Percentiles rank a stretch among this genome's conserved stretches.
Evolutionary conservation across 2,888 invertebrate genomes (phyloP).

Genomic region (Melieria omissa): DNA sequence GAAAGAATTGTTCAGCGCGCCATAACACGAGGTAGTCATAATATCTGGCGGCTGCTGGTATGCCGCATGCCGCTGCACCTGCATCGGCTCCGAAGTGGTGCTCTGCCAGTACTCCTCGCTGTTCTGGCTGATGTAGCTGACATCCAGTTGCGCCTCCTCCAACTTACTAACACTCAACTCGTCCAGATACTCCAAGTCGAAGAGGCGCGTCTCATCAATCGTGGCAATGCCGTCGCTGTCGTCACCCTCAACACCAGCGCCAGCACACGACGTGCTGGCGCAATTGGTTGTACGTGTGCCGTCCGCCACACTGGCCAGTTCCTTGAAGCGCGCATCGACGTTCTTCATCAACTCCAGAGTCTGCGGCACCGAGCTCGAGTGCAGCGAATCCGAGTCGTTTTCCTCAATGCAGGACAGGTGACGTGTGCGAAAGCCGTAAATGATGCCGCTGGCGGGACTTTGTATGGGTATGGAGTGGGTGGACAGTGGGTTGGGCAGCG

Average conservation of each 20-base stretch:
- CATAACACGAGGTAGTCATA: conserved; percentile 67
- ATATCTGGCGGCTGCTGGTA: conserved; percentile 58
- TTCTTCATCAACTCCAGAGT: conserved; percentile 62
- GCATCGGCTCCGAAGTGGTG: conserved; percentile 50
- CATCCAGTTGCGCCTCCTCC: conserved; percentile 30
- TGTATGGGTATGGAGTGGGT: conserved; percentile 30
- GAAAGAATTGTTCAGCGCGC: conserved; percentile 60
- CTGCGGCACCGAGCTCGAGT: conserved; percentile 62
- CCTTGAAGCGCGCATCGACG: conserved; percentile 61
- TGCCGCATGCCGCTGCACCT: conserved; percentile 40
- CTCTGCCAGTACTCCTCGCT: conserved; percentile 50
- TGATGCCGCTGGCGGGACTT: conserved; percentile 45
- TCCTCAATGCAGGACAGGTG: conserved; percentile 66
- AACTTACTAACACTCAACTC: conserved; percentile 54
- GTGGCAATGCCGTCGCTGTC: conserved; percentile 59
- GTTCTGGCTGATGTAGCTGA: conserved; percentile 25
- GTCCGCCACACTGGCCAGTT: conserved; percentile 43
- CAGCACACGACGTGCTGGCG: conserved; percentile 27
- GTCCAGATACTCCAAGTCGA: conserved; percentile 61
- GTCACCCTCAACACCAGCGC: conserved; percentile 16
- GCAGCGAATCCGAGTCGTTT: conserved; percentile 64
- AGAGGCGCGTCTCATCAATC: conserved; percentile 63
- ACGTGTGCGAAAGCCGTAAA: conserved; percentile 64
- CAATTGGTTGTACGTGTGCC: conserved; percentile 21
- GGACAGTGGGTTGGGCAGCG: conserved; percentile 29